Base-by-base conservation (phyloP, 1,140 invertebrate species). In the Zaprionus capensis region DNA sequence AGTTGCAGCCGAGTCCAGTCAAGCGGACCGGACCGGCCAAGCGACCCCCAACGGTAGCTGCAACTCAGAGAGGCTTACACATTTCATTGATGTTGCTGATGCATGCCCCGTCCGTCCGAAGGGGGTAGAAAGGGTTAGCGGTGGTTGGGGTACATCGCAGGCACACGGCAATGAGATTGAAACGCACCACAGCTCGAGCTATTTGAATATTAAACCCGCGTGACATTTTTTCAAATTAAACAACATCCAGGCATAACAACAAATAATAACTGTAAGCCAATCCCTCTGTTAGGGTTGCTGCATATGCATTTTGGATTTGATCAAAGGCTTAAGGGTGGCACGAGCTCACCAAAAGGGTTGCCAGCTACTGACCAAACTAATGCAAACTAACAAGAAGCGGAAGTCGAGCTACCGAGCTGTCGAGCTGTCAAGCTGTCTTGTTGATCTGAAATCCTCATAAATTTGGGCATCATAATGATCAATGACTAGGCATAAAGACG, bases 51-150 rank as follows among this genome's bases (percentile, higher is more conserved):
- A 67, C 71, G 56, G 78, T 80, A 78, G 78, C 78, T 72, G 61
- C 81, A 67, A 90, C 85, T 84, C 84, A 82, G 80, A 87, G 87
- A 87, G 84, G 83, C 78, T 85, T 82, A 76, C 71, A 80, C 76
- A 82, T 81, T 71, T 69, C 85, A 88, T 90, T 90, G 86, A 91
- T 90, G 82, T 91, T 61, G 59, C 69, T 88, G 84, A 85, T 82
- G 85, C 81, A 81, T 84, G 57, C 65, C 38, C 22, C 36, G 15
- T 36, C 9, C 12, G 22, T 15, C 12, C 61, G 56, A 53, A 41
- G 64, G 44, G n/a, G 55, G 44, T 2, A 74, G 15, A 31, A 34
- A 76, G 56, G 65, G 49, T 61, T 66, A 51, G 26, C 41, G 6
- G 36, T 1, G 3, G 14, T 38, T n/a, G 41, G 49, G 38, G 7